Percentiles rank a stretch among this genome's conserved stretches.
phyloP scores from a whole-genome alignment of 2,113 vertebrate species.

The Daboia siamensis region DNA sequence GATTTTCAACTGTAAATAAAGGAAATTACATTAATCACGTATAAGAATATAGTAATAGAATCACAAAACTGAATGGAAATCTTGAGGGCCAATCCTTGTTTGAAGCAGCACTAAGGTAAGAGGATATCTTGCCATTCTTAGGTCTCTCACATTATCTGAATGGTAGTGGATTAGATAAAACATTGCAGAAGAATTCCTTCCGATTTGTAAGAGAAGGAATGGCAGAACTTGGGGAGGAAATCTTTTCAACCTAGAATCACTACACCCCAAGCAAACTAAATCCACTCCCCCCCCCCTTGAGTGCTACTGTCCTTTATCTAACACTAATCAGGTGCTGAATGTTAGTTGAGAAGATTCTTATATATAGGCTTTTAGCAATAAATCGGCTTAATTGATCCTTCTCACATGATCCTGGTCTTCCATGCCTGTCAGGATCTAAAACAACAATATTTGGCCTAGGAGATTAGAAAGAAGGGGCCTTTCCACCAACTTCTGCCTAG shows the following conservation, averaged over 20 bases:
- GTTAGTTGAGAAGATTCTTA: not conserved
- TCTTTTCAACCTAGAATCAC: not conserved
- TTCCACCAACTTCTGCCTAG: not conserved
- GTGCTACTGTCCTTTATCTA: not conserved
- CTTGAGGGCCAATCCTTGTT: not conserved
- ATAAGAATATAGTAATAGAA: not conserved
- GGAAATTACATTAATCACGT: slow-evolving; percentile 6
- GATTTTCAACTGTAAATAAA: slow-evolving; percentile 88
- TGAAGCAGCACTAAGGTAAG: not conserved
- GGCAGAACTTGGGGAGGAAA: not conserved
- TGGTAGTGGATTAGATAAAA: not conserved
- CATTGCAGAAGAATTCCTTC: not conserved
- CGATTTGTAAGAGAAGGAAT: not conserved
- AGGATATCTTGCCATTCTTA: not conserved
- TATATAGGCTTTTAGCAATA: not conserved
- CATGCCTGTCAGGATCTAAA: not conserved
- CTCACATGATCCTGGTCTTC: not conserved
- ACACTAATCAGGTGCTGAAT: not conserved
- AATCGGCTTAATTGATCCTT: not conserved
- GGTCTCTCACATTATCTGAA: not conserved
- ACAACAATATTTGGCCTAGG: not conserved
- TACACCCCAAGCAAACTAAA: not conserved
- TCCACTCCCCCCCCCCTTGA: not conserved
- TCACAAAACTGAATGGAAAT: not conserved
- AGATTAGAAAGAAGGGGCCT: not conserved